Percentiles rank a stretch among this genome's conserved stretches.
Conservation (phyloP, 2,888 invertebrate species). For the Smittia aterrima region DNA sequence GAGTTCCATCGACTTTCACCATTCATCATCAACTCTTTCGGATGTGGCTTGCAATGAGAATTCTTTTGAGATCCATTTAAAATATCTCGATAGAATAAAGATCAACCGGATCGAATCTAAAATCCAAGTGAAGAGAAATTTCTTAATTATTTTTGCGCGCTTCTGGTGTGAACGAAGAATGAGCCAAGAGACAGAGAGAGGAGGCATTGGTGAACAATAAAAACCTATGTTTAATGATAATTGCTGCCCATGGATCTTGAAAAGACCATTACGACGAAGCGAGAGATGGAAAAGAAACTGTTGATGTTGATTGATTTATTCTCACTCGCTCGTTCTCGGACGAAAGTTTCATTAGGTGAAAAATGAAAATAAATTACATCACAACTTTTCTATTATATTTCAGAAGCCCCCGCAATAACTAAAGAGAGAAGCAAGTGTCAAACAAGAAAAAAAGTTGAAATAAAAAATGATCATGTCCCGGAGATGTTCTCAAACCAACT, state of each 20-base stretch:
- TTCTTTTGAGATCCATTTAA: neutral
- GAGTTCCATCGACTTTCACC: neutral
- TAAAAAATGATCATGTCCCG: slow-evolving; percentile 3
- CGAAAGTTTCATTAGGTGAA: slow-evolving; percentile 34
- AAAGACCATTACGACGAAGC: slow-evolving; percentile 13
- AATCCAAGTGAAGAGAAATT: slow-evolving; percentile 12
- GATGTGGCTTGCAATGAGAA: neutral
- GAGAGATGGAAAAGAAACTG: neutral
- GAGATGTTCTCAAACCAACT: neutral
- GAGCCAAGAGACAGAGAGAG: neutral
- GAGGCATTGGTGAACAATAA: slow-evolving; percentile 25
- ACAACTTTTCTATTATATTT: neutral
- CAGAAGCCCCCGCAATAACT: slow-evolving; percentile 9
- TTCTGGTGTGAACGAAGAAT: slow-evolving; percentile 4
- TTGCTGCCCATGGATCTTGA: slow-evolving; percentile 22
- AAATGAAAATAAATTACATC: slow-evolving; percentile 40
- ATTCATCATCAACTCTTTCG: slow-evolving; percentile 13
- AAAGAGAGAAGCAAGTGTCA: neutral
- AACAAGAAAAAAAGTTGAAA: neutral
- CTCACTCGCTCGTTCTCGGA: slow-evolving; percentile 13
- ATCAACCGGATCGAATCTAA: neutral
- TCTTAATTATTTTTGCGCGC: neutral
- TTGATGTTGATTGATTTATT: slow-evolving; percentile 40
- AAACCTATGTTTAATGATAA: slow-evolving; percentile 40
- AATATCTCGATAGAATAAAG: neutral